Evolutionary conservation across 2,888 invertebrate species (phyloP).

Genomic region (Tethea ocularis): DNA sequence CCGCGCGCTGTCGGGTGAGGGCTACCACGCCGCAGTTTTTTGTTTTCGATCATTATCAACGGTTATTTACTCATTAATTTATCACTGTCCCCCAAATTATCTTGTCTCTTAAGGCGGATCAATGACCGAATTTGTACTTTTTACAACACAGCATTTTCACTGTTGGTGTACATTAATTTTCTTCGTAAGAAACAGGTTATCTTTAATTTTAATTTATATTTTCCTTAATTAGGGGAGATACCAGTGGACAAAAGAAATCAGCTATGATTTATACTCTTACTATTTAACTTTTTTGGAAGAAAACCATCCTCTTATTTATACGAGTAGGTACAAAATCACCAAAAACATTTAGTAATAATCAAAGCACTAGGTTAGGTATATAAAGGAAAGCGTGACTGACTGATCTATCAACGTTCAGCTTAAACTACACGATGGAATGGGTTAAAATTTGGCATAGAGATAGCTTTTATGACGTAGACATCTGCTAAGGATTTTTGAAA

Average conservation of each 20-base stretch:
- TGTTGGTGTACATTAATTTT: slow-evolving; percentile 13
- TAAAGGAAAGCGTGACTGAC: too few relatives aligned
- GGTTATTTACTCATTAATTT: slow-evolving; percentile 79
- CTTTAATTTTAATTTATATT: slow-evolving; percentile 7
- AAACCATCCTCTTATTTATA: neutral
- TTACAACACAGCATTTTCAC: slow-evolving; percentile 20
- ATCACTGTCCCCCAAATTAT: slow-evolving; percentile 73
- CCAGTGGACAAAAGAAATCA: slow-evolving; percentile 4
- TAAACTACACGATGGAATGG: too few relatives aligned
- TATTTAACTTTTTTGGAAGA: neutral
- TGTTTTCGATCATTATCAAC: slow-evolving; percentile 69
- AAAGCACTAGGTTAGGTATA: too few relatives aligned
- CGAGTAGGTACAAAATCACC: too few relatives aligned
- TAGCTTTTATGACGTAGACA: too few relatives aligned
- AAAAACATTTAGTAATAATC: too few relatives aligned
- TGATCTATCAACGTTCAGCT: too few relatives aligned
- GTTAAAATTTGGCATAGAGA: too few relatives aligned
- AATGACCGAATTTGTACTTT: slow-evolving; percentile 44
- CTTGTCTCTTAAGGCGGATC: slow-evolving; percentile 36
- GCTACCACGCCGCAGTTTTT: slow-evolving; percentile 52
- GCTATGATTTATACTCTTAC: neutral
- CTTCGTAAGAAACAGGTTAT: slow-evolving; percentile 11
- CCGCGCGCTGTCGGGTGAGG: slow-evolving; percentile 38
- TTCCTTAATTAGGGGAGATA: slow-evolving; percentile 17
- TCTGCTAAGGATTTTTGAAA: too few relatives aligned